These are phyloP conservation scores for Branchinecta lynchi DNA, from an alignment of 1,140 invertebrate genomes.

Conservation along the genomic window DNA sequence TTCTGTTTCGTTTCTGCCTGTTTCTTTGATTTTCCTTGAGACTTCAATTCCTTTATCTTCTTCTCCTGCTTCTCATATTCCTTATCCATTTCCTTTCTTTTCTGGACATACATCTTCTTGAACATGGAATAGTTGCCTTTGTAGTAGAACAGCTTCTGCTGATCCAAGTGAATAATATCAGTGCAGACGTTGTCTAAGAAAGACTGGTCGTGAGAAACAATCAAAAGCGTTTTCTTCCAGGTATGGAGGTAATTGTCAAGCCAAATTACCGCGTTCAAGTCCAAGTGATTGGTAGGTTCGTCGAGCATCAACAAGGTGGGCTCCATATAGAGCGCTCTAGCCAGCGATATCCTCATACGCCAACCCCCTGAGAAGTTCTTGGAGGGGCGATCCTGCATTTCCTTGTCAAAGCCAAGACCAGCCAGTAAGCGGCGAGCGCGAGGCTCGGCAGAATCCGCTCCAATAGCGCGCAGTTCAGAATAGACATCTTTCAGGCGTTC, in stretches of 20 bases:
- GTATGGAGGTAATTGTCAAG: slow-evolving; percentile 91
- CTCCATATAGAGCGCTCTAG: slow-evolving; percentile 73
- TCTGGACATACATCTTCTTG: slow-evolving; percentile 96
- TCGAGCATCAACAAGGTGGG: slow-evolving; percentile 88
- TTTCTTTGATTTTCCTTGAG: slow-evolving; percentile 86
- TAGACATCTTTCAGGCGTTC: slow-evolving; percentile 49
- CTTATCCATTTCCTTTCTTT: slow-evolving; percentile 85
- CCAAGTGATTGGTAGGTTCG: slow-evolving; percentile 88
- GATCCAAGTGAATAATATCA: slow-evolving; percentile 93
- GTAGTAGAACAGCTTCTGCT: slow-evolving; percentile 88
- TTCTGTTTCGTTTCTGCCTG: slow-evolving; percentile 85
- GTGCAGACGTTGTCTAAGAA: slow-evolving; percentile 99
- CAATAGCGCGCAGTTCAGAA: slow-evolving; percentile 86
- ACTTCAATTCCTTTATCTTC: slow-evolving; percentile 79
- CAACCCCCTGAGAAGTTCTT: slow-evolving; percentile 96
- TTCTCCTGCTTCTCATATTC: slow-evolving; percentile 98
- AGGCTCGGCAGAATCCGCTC: slow-evolving; percentile 90
- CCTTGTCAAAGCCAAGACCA: slow-evolving; percentile 84
- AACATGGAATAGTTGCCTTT: slow-evolving; percentile 98
- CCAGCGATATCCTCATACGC: slow-evolving; percentile 95
- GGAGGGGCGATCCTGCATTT: slow-evolving; percentile 87
- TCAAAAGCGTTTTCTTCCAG: slow-evolving; percentile 94
- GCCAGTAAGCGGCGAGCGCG: slow-evolving; percentile 83
- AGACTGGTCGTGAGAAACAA: slow-evolving; percentile 98
- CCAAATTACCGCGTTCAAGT: slow-evolving; percentile 98